Conservation (phyloP, 2,113 vertebrate species). For the Eolophus roseicapilla region DNA sequence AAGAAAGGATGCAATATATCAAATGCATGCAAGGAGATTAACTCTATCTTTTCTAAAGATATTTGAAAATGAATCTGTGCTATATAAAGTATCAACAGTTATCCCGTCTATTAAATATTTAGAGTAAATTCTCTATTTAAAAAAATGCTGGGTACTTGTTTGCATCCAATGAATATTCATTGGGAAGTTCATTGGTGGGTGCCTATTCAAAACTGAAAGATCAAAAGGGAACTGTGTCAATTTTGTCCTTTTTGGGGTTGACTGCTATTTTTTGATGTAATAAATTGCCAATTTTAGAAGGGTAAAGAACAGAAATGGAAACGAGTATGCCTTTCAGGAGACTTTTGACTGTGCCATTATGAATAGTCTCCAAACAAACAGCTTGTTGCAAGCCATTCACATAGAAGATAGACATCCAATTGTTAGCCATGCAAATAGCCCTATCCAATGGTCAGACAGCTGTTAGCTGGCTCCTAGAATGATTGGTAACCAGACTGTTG, state of each 20-base stretch:
- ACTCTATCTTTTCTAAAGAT: background rate
- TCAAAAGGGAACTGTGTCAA: conserved; percentile 76
- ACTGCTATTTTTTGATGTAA: conserved; percentile 77
- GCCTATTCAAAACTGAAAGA: conserved; percentile 72
- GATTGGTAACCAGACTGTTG: conserved; percentile 61
- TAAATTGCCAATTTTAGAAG: conserved; percentile 76
- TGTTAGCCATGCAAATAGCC: conserved; percentile 74
- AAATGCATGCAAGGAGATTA: background rate
- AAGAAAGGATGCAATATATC: background rate
- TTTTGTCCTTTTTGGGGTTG: conserved; percentile 73
- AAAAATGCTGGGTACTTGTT: conserved; percentile 61
- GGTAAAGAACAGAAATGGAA: conserved; percentile 74
- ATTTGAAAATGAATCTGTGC: background rate
- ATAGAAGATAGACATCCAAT: conserved; percentile 70
- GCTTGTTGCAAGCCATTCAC: conserved; percentile 72
- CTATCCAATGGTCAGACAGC: conserved; percentile 73
- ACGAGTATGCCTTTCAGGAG: conserved; percentile 71
- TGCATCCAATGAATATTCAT: conserved; percentile 77
- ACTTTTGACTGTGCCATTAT: conserved; percentile 73
- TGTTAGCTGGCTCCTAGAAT: conserved; percentile 71
- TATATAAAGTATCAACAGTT: background rate
- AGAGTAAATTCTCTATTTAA: conserved; percentile 43
- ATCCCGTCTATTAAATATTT: conserved; percentile 55
- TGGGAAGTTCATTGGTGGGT: conserved; percentile 71
- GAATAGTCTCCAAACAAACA: conserved; percentile 74